phyloP scores from a whole-genome alignment of 2,797 vertebrate species.

The Spinibarbus caldwelli region DNA sequence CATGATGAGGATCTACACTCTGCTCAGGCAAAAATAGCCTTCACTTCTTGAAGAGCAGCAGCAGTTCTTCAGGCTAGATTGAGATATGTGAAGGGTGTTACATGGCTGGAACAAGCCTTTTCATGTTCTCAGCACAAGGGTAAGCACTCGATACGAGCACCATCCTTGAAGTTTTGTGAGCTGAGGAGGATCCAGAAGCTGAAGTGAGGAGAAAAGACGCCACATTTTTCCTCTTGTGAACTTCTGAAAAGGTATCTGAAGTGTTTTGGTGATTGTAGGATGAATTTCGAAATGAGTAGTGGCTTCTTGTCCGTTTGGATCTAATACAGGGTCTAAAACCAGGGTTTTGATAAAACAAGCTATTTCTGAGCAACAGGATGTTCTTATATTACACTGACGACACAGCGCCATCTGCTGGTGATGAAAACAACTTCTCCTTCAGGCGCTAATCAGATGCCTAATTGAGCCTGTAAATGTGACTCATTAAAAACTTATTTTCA shows the following conservation, averaged over 20 bases:
- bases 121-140: neutral
- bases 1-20: neutral
- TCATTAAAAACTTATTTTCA: too few species aligned
- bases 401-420: too few species aligned
- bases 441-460: too few species aligned
- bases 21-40: too few species aligned
- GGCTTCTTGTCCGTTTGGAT: neutral
- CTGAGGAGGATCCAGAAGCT: neutral
- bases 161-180: neutral
- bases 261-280: neutral
- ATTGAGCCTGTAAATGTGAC: too few species aligned
- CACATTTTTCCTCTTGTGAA: neutral
- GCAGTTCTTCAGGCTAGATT: neutral
- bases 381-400: too few species aligned
- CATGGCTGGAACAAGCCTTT: neutral
- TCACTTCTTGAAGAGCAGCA: neutral
- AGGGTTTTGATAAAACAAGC: too few species aligned
- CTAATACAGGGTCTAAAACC: too few species aligned
- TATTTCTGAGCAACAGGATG: too few species aligned
- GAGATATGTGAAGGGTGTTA: conserved; percentile 9
- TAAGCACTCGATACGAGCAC: neutral
- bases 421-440: too few species aligned
- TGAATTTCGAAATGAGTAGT: neutral
- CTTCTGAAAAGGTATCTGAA: neutral
- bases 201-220: neutral